A percentile compares a stretch with the other conserved stretches of the same genome.
Conservation (phyloP, 2,888 invertebrate genomes). For the Meteorus colon region DNA sequence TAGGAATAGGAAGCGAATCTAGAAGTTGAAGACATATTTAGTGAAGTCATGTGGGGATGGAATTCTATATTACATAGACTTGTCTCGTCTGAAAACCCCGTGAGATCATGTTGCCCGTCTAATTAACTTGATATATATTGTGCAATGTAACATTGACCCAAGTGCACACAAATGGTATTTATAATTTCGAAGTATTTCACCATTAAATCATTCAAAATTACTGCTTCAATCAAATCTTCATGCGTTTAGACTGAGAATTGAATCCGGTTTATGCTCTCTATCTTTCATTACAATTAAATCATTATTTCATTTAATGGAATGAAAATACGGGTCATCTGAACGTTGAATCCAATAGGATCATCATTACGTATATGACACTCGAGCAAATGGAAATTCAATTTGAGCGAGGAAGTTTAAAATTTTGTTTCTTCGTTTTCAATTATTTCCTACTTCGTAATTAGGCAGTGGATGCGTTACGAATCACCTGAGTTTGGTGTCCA, state of each 20-base stretch:
- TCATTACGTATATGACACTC: too few relatives aligned
- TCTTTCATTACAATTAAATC: too few relatives aligned
- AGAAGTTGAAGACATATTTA: neutral
- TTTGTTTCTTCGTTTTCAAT: neutral
- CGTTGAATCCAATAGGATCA: too few relatives aligned
- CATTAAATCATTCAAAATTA: neutral
- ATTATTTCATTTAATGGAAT: too few relatives aligned
- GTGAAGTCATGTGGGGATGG: neutral
- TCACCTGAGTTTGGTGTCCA: slow-evolving; percentile 62
- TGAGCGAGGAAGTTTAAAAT: neutral
- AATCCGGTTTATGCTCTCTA: too few relatives aligned
- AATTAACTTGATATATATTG: slow-evolving; percentile 45
- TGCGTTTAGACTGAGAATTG: too few relatives aligned
- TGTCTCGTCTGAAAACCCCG: slow-evolving; percentile 26
- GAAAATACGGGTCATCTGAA: too few relatives aligned
- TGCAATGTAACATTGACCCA: slow-evolving; percentile 13
- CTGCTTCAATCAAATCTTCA: too few relatives aligned
- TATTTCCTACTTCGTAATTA: neutral
- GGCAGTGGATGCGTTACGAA: slow-evolving; percentile 56
- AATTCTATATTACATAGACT: neutral
- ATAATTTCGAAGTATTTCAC: neutral
- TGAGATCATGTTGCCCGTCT: slow-evolving; percentile 47
- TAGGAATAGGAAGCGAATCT: neutral
- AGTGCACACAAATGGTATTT: neutral
- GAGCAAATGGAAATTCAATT: neutral